Evolutionary conservation across 1,140 invertebrate genomes (phyloP).

Genomic region (Whitmania pigra): DNA sequence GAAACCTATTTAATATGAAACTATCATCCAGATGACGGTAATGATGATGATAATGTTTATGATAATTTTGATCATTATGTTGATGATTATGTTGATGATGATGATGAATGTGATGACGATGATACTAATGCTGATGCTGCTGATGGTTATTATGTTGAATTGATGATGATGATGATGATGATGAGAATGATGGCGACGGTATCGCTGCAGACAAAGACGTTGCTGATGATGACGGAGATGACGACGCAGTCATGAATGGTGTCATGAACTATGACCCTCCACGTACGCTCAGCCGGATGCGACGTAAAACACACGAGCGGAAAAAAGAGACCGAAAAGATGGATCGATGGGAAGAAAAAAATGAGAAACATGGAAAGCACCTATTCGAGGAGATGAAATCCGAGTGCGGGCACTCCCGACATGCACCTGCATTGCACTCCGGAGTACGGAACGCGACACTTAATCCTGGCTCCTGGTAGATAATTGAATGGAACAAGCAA

Average conservation of each 20-base stretch:
- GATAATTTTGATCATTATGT: not conserved
- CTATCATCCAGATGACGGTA: not conserved
- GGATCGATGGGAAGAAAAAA: too few relatives aligned
- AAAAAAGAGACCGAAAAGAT: too few relatives aligned
- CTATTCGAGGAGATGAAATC: too few relatives aligned
- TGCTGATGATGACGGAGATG: not conserved
- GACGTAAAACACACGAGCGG: too few relatives aligned
- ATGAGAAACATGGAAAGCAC: too few relatives aligned
- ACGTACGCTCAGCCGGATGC: too few relatives aligned
- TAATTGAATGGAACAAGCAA: too few relatives aligned
- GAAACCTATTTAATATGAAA: not conserved
- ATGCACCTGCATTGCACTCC: too few relatives aligned
- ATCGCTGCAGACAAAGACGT: not conserved
- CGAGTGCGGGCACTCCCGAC: too few relatives aligned
- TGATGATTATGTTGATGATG: not conserved
- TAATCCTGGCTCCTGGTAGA: too few relatives aligned
- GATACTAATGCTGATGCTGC: not conserved
- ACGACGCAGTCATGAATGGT: not conserved
- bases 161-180: slow-evolving; percentile 6
- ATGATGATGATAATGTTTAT: not conserved
- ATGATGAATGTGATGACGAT: too few relatives aligned
- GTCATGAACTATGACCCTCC: not conserved
- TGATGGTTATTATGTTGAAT: not conserved
- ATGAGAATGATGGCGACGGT: not conserved
- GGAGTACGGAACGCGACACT: too few relatives aligned